These are phyloP conservation scores for Leptodactylus fallax DNA, from an alignment of 2,797 vertebrate genomes.

Conservation along the genomic window DNA sequence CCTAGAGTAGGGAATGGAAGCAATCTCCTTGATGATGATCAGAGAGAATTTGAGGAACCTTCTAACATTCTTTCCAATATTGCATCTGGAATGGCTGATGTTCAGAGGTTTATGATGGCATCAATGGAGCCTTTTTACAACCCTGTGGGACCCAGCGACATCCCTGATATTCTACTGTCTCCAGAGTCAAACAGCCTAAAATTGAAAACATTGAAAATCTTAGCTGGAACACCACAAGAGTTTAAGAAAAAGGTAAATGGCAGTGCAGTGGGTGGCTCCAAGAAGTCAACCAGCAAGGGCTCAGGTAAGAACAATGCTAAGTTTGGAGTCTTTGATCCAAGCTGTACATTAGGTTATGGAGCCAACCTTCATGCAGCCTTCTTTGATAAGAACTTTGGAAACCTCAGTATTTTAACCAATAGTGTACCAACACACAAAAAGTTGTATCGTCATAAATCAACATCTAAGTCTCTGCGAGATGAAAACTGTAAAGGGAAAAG, in stretches of 20 bases:
- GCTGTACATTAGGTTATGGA: slow-evolving; percentile 85
- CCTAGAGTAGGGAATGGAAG: slow-evolving; percentile 73
- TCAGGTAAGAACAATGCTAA: slow-evolving; percentile 89
- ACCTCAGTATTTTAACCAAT: slow-evolving; percentile 91
- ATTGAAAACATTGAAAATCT: slow-evolving; percentile 98
- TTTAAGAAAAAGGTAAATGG: slow-evolving; percentile 90
- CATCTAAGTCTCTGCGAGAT: slow-evolving; percentile 94
- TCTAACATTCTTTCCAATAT: slow-evolving; percentile 99
- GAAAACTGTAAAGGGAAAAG: slow-evolving; percentile 96
- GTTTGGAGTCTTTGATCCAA: slow-evolving; percentile 82
- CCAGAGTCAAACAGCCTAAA: slow-evolving; percentile 96
- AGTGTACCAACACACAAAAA: slow-evolving; percentile 98
- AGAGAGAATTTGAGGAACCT: slow-evolving; percentile 97
- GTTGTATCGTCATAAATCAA: slow-evolving; percentile 99
- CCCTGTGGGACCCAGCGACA: slow-evolving; percentile 77
- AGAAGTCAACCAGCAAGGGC: slow-evolving; percentile 89
- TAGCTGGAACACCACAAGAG: slow-evolving; percentile 93
- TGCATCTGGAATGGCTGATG: slow-evolving; percentile 98
- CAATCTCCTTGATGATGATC: slow-evolving; percentile 91
- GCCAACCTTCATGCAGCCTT: slow-evolving; percentile 79
- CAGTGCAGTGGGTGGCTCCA: slow-evolving; percentile 79
- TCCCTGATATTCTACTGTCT: slow-evolving; percentile 88
- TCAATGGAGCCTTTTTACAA: slow-evolving; percentile 97
- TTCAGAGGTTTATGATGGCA: slow-evolving; percentile 99
- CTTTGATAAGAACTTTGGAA: slow-evolving; percentile 93